Evolutionary conservation across 2,113 vertebrate genomes (phyloP).

Genomic region (Grammomys dolichurus): DNA sequence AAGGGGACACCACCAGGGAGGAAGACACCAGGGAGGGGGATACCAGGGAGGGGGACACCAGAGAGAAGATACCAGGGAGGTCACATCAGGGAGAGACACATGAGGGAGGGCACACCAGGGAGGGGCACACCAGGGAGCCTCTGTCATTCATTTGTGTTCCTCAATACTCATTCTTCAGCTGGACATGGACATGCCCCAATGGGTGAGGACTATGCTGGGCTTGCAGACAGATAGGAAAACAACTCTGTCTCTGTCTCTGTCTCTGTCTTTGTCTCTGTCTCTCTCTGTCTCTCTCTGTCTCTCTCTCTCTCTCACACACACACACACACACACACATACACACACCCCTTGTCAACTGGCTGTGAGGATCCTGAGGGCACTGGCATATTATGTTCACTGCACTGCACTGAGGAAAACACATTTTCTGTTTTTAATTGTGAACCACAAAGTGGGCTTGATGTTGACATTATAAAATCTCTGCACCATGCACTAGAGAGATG

Average conservation of each 20-base stretch:
- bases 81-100: too few species aligned
- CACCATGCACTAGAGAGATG: not conserved
- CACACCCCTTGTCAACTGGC: not conserved
- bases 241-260: not conserved
- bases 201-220: not conserved
- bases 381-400: fast-evolving
- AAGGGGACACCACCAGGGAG: too few species aligned
- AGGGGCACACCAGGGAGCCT: not conserved
- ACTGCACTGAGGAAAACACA: fast-evolving
- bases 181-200: fast-evolving
- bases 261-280: not conserved
- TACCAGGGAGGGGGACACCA: too few species aligned
- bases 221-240: not conserved
- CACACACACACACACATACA: not conserved
- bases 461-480: not conserved
- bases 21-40: too few species aligned
- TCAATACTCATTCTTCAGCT: fast-evolving
- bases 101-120: too few species aligned
- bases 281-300: not conserved
- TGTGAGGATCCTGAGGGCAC: not conserved
- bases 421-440: not conserved
- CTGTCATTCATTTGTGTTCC: fast-evolving
- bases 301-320: not conserved
- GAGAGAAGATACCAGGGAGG: too few species aligned
- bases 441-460: not conserved